Evolutionary conservation across 2,888 invertebrate species (phyloP), one percentile per base, ranked within the genome.

Genomic region (Cordilura impudica): DNA sequence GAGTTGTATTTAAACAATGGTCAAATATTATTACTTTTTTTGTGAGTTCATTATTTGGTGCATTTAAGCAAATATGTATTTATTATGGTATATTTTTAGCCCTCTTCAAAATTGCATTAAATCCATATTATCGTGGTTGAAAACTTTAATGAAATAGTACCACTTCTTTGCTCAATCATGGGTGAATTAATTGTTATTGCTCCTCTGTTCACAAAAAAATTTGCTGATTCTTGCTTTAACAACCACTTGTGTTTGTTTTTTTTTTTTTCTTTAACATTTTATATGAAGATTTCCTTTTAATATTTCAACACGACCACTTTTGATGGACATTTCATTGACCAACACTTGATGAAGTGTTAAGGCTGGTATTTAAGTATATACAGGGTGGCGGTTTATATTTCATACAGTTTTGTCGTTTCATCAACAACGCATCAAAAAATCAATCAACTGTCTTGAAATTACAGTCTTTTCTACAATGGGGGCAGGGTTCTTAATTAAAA

Each of bases 101-200:
- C 56, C 75, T 71, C 63, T 72, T 79, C 35, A 72, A 63, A 75
- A 79, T 72, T 79, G 79, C 79, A 79, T 75, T 79, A 67, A 72
- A 53, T 45, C 66, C 74, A 67, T 69, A 69, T 71, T 60, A 66
- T 66, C 77, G 49, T 72, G 72, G 54, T 39, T 61, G 47, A 61
- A 65, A 35, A 67, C 63, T 53, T 83, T 84, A 67, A 74, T 43
- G 58, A 65, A 78, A 63, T 73, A 73, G 67, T 60, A 47, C 69
- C 85, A 87, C 88, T 87, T 87, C 85, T 86, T 84, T 87, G 86
- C 84, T 82, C 87, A 87, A 88, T 88, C 86, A 87, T 86, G 84
- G 85, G 85, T 84, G 39, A 87, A 87, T 86, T 87, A 85, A 86
- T 86, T 86, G 8, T 45, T 60, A 43, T 21, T 14, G 14, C 43